phyloP scores from a whole-genome alignment of 2,113 vertebrate species.

The Thamnophis sirtalis region DNA sequence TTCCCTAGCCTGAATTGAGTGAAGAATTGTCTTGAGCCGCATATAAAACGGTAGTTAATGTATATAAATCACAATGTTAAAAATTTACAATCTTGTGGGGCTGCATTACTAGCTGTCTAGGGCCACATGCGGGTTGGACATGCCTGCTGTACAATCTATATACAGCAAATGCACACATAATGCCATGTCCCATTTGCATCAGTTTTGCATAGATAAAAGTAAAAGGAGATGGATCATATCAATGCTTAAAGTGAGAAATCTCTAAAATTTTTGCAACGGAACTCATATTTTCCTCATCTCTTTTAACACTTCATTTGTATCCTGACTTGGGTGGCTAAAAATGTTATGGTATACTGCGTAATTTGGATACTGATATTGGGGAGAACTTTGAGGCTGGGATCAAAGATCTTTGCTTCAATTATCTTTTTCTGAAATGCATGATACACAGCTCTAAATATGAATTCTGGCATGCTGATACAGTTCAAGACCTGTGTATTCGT shows the following conservation, averaged over 20 bases:
- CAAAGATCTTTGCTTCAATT: background rate
- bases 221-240: background rate
- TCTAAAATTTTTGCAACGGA: constrained; percentile 17
- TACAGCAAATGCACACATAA: background rate
- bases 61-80: background rate
- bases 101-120: background rate
- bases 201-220: constrained; percentile 18
- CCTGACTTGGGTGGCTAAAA: background rate
- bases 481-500: background rate
- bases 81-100: background rate
- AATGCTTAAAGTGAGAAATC: background rate
- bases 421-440: background rate
- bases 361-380: background rate
- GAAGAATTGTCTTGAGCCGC: background rate
- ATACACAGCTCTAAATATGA: background rate
- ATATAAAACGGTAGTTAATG: background rate
- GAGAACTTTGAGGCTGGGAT: background rate
- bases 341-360: background rate
- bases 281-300: background rate
- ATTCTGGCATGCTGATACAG: background rate
- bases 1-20: background rate
- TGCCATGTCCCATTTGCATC: background rate
- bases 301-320: constrained; percentile 22
- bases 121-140: background rate
- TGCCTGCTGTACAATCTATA: background rate